Conservation (phyloP, 2,888 invertebrate genomes). For the Xylota segnis region DNA sequence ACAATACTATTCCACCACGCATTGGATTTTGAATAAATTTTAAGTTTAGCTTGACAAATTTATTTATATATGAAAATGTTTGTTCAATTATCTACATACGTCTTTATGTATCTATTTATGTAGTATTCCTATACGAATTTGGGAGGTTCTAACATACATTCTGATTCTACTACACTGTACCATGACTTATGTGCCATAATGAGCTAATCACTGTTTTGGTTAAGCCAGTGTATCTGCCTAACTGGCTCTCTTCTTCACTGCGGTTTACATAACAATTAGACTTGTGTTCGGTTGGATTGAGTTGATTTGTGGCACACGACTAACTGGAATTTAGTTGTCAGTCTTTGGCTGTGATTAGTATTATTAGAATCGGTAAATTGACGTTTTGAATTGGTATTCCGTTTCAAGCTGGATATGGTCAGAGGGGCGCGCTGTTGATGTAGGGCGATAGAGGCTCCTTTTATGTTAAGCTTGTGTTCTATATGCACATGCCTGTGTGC, state of each 20-base stretch:
- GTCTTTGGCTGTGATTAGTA: slow-evolving; percentile 53
- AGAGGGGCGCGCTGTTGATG: slow-evolving; percentile 30
- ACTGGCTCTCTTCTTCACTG: slow-evolving; percentile 16
- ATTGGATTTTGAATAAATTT: background rate
- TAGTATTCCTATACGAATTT: slow-evolving; percentile 64
- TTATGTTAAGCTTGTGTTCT: slow-evolving; percentile 19
- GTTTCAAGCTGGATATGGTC: slow-evolving; percentile 41
- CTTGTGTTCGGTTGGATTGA: slow-evolving; percentile 30
- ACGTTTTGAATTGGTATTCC: slow-evolving; percentile 62
- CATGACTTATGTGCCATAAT: slow-evolving; percentile 65
- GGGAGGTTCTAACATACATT: slow-evolving; percentile 74
- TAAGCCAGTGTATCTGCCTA: slow-evolving; percentile 2
- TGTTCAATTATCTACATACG: slow-evolving; percentile 31
- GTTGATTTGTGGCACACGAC: slow-evolving; percentile 74
- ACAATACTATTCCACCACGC: background rate
- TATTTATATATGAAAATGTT: slow-evolving; percentile 37
- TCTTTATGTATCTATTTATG: slow-evolving; percentile 32
- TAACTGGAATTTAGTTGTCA: slow-evolving; percentile 67
- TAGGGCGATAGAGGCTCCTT: slow-evolving; percentile 54
- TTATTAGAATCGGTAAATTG: slow-evolving; percentile 52
- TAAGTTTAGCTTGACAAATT: slow-evolving; percentile 11
- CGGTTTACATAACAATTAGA: slow-evolving; percentile 67
- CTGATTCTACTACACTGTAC: slow-evolving; percentile 48
- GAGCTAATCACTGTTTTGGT: slow-evolving; percentile 69
- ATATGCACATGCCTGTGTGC: slow-evolving; percentile 19